These are phyloP conservation scores for Gorsachius goisagi DNA, from an alignment of 2,113 vertebrate species.

Conservation along the genomic window DNA sequence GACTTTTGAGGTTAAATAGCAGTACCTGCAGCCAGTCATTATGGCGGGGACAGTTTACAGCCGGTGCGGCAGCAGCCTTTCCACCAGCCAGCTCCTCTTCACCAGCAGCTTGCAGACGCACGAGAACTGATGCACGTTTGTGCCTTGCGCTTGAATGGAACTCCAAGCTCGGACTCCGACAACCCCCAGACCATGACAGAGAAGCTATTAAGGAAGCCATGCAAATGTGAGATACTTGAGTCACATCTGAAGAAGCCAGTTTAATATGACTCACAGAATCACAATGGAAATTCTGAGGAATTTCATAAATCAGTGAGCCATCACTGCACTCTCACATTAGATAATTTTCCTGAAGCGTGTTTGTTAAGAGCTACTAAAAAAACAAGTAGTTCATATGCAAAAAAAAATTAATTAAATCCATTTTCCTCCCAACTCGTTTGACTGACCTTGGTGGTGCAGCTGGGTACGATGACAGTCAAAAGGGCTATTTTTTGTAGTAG, in stretches of 20 bases:
- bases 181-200: neutral
- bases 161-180: neutral
- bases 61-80: rapidly evolving
- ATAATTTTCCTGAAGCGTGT: neutral
- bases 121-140: rapidly evolving
- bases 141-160: neutral
- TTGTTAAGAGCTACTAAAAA: neutral
- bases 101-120: neutral
- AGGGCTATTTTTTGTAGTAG: neutral
- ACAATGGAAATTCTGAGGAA: neutral
- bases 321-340: neutral
- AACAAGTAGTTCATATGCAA: neutral
- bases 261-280: neutral
- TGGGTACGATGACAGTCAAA: neutral
- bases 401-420: neutral
- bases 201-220: neutral
- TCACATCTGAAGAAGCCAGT: neutral
- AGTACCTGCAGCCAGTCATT: neutral
- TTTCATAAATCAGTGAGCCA: neutral
- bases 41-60: rapidly evolving
- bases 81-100: neutral
- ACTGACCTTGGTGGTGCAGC: neutral
- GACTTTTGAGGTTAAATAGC: neutral
- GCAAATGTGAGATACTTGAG: neutral
- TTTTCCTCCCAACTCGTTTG: neutral